phyloP scores from a whole-genome alignment of 2,113 vertebrate genomes.

The Meles meles region DNA sequence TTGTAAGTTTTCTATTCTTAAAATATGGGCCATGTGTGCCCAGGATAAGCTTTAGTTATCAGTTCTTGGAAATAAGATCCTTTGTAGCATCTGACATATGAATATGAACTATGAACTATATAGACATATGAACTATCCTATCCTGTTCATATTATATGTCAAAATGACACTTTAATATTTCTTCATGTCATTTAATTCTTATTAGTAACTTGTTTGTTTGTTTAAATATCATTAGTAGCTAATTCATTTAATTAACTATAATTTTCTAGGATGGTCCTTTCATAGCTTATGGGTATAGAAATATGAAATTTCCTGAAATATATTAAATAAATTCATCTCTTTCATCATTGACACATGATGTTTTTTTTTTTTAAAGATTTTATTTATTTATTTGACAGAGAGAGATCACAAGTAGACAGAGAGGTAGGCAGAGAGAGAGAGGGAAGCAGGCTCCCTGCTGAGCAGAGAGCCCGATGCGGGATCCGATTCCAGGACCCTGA shows the following conservation, averaged over 20 bases:
- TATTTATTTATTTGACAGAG: too few species aligned
- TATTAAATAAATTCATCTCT: not conserved
- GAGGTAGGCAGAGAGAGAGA: too few species aligned
- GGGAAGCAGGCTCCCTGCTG: too few species aligned
- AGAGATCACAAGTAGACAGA: too few species aligned
- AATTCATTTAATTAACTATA: not conserved
- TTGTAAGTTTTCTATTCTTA: not conserved
- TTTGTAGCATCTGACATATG: not conserved
- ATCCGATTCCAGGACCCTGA: too few species aligned
- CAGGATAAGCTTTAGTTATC: not conserved
- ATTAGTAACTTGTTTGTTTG: constrained; percentile 30
- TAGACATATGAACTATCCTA: too few species aligned
- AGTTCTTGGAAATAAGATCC: not conserved
- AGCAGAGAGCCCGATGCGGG: too few species aligned
- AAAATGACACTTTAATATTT: not conserved
- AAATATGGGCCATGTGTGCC: not conserved
- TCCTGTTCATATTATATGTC: not conserved
- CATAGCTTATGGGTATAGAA: not conserved
- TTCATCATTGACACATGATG: not conserved
- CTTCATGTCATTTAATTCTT: not conserved
- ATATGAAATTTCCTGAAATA: not conserved
- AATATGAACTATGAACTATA: too few species aligned
- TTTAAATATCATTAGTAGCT: not conserved
- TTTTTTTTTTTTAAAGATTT: too few species aligned
- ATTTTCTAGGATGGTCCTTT: not conserved